Evolutionary conservation across 1,140 invertebrate species (phyloP), one percentile per base, ranked within the genome.

Genomic region (Brachionus plicatilis): DNA sequence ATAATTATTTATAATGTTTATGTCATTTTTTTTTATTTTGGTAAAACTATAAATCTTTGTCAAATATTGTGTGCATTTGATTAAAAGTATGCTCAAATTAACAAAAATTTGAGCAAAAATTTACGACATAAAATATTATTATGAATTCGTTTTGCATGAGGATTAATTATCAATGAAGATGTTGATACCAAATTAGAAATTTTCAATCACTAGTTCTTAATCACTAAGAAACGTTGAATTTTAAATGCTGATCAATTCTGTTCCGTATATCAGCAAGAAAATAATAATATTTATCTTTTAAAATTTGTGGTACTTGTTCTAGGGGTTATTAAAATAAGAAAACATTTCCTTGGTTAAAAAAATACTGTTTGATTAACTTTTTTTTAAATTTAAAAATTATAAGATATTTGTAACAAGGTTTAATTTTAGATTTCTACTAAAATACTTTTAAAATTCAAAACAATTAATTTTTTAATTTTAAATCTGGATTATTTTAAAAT

Each of bases 41-140:
- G 7, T 20, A 68, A 41, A 72, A 72, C 33, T 72, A 72, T 72
- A 72, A 72, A 72, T 72, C 68, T 72, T 72, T 72, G 68, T 72
- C 68, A 72, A 72, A 72, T 72, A 72, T 72, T 72, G 68, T 41
- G 68, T 9, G 53, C n/a, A 24, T 41, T 45, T 20, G 12, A 45
- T 41, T 17, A 72, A 43, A 43, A 43, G 7, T 43, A 43, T 41
- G 37, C 37, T 41, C 3, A n/a, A 72, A 72, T 41, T 72, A n/a
- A 17, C 68, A 17, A 43, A 72, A 41, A 72, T 72, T 72, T 24
- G 9, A 72, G 41, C 17, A 9, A 41, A 20, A 12, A 20, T 72
- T 41, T 72, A 41, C 29, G 33, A 72, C 68, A 72, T 72, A 72
- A 72, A 43, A 72, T 72, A 72, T 72, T 72, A 72, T 72, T 72